These are phyloP conservation scores for Panurus biarmicus DNA, from an alignment of 2,113 vertebrate species.

Conservation along the genomic window DNA sequence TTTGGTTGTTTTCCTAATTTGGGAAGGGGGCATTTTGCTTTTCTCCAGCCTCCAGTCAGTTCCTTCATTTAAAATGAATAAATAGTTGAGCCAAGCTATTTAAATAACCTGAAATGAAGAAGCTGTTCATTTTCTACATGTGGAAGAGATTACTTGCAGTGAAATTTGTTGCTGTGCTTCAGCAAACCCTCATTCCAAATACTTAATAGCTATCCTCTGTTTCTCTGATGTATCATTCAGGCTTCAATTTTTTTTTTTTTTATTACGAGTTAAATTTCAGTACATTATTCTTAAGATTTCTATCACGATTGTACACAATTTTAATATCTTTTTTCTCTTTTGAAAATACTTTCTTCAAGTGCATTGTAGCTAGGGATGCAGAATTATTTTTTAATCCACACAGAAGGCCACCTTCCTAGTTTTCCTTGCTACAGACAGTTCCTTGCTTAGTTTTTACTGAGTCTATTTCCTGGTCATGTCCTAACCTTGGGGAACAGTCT, in stretches of 20 bases:
- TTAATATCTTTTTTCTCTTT: not conserved
- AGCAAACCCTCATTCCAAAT: not conserved
- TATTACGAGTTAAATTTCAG: not conserved
- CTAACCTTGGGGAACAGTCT: not conserved
- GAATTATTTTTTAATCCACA: not conserved
- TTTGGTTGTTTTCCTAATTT: not conserved
- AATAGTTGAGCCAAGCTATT: not conserved
- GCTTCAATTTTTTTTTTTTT: not conserved
- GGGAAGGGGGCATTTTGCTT: not conserved
- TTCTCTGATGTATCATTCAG: not conserved
- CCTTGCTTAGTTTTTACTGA: not conserved
- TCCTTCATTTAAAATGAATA: not conserved
- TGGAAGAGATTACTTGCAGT: not conserved
- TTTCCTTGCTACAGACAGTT: not conserved
- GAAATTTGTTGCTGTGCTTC: not conserved
- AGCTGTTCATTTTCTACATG: not conserved
- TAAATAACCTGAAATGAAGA: conserved; percentile 16
- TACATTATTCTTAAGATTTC: not conserved
- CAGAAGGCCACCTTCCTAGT: not conserved
- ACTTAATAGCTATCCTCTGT: not conserved
- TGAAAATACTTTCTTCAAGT: not conserved
- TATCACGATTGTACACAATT: not conserved
- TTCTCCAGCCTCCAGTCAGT: not conserved
- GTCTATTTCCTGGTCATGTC: not conserved
- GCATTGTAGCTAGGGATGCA: not conserved